Evolutionary conservation across 1,140 invertebrate genomes (phyloP).

Genomic region (Solenopsis invicta): DNA sequence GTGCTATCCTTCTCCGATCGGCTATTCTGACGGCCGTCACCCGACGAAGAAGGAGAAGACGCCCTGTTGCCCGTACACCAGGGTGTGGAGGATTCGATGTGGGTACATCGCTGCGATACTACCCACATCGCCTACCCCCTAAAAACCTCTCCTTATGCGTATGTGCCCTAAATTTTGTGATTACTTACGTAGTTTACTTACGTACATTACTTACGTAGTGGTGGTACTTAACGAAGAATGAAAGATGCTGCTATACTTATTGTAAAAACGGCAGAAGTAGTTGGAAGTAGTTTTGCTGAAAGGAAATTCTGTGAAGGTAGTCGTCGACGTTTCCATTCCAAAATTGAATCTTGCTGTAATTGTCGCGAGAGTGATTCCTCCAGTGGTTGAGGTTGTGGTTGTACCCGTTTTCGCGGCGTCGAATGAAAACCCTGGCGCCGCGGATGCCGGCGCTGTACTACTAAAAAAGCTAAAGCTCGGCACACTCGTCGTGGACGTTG

Average conservation of each 20-base stretch:
- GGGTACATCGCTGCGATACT: too few species aligned
- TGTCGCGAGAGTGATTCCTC: constrained; percentile 65
- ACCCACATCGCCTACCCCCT: too few species aligned
- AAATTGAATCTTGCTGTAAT: constrained; percentile 76
- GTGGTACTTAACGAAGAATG: constrained; percentile 83
- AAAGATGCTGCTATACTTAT: constrained; percentile 83
- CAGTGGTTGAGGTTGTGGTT: constrained; percentile 68
- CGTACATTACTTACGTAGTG: constrained; percentile 85
- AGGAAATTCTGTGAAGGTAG: constrained; percentile 67
- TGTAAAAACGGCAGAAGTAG: constrained; percentile 81
- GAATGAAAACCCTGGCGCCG: constrained; percentile 74
- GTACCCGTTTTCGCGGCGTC: constrained; percentile 63
- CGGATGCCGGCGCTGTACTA: constrained; percentile 67
- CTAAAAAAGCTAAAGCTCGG: constrained; percentile 75
- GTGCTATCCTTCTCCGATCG: too few species aligned
- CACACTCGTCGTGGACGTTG: constrained; percentile 67
- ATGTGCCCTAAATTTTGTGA: not conserved
- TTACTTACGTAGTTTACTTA: too few species aligned
- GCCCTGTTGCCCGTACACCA: too few species aligned
- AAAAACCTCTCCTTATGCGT: too few species aligned
- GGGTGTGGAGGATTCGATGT: too few species aligned
- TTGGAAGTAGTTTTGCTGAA: constrained; percentile 76
- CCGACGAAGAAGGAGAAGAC: too few species aligned
- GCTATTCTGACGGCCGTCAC: too few species aligned
- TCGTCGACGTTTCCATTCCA: constrained; percentile 68